These are phyloP conservation scores for Drosophila flavopinicola DNA, from an alignment of 2,888 invertebrate species.

Conservation along the genomic window DNA sequence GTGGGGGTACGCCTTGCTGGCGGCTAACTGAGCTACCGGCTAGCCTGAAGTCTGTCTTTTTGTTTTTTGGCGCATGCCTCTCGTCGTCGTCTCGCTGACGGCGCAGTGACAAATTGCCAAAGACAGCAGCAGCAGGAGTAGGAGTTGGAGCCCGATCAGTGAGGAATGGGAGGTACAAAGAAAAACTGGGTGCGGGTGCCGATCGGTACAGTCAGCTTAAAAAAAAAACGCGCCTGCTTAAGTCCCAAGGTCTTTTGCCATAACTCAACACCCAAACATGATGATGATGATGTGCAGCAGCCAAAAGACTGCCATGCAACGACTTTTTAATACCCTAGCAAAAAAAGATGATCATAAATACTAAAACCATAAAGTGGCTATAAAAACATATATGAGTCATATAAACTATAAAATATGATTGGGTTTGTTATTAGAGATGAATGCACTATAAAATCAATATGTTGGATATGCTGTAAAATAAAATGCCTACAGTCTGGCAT, in stretches of 20 bases:
- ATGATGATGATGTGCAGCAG: constrained; percentile 55
- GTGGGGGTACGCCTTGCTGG: not conserved
- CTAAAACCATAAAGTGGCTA: too few species aligned
- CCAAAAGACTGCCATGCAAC: constrained; percentile 2
- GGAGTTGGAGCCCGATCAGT: not conserved
- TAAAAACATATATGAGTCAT: too few species aligned
- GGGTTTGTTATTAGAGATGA: too few species aligned
- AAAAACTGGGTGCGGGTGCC: constrained; percentile 45
- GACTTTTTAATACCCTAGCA: constrained; percentile 4
- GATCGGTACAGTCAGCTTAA: constrained; percentile 47
- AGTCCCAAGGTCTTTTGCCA: constrained; percentile 72
- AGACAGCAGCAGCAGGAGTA: constrained; percentile 4
- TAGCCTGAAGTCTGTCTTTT: constrained; percentile 20
- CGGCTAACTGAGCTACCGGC: constrained; percentile 16
- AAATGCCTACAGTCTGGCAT: too few species aligned
- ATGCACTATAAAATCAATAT: too few species aligned
- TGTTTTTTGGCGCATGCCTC: constrained; percentile 60
- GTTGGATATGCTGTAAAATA: too few species aligned
- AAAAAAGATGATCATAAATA: too few species aligned
- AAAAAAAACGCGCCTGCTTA: constrained; percentile 18
- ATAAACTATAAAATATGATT: too few species aligned
- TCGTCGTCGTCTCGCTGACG: constrained; percentile 59
- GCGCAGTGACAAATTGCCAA: constrained; percentile 71
- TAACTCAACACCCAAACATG: constrained; percentile 63
- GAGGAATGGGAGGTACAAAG: not conserved